These are phyloP conservation scores for Alloscopus bannaensis DNA, from an alignment of 2,888 invertebrate genomes.

Conservation along the genomic window DNA sequence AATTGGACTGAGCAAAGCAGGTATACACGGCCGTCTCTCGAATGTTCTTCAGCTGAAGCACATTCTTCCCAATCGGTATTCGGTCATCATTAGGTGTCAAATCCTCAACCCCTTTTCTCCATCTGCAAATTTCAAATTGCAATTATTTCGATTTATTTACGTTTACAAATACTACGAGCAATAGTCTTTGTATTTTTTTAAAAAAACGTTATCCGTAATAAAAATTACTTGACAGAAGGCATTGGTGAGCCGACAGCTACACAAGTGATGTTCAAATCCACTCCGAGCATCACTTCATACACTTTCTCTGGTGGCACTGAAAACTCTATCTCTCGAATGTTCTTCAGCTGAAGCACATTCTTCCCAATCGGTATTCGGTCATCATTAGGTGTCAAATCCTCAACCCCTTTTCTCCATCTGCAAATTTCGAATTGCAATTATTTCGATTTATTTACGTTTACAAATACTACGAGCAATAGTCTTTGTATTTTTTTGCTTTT, in stretches of 20 bases:
- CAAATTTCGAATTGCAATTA: too few relatives aligned
- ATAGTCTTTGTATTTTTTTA: too few relatives aligned
- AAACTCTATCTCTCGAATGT: slow-evolving; percentile 94
- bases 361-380: slow-evolving; percentile 84
- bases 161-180: too few relatives aligned
- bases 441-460: background rate
- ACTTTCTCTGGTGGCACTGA: slow-evolving; percentile 91
- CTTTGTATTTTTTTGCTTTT: too few relatives aligned
- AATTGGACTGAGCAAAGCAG: slow-evolving; percentile 94
- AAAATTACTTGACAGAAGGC: slow-evolving; percentile 94
- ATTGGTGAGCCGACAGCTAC: slow-evolving; percentile 98
- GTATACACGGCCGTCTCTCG: slow-evolving; percentile 97
- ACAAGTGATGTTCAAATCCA: slow-evolving; percentile 94
- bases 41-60: slow-evolving; percentile 89
- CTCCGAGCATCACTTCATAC: slow-evolving; percentile 94
- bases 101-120: slow-evolving; percentile 90
- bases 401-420: slow-evolving; percentile 86
- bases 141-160: too few relatives aligned
- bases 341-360: slow-evolving; percentile 89
- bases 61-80: slow-evolving; percentile 84
- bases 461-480: too few relatives aligned
- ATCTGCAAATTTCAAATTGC: slow-evolving; percentile 75
- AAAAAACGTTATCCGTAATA: too few relatives aligned
- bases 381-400: slow-evolving; percentile 88
- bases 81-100: slow-evolving; percentile 89